These are phyloP conservation scores for Cyprinus carpio DNA, from an alignment of 2,113 vertebrate genomes.

Conservation along the genomic window DNA sequence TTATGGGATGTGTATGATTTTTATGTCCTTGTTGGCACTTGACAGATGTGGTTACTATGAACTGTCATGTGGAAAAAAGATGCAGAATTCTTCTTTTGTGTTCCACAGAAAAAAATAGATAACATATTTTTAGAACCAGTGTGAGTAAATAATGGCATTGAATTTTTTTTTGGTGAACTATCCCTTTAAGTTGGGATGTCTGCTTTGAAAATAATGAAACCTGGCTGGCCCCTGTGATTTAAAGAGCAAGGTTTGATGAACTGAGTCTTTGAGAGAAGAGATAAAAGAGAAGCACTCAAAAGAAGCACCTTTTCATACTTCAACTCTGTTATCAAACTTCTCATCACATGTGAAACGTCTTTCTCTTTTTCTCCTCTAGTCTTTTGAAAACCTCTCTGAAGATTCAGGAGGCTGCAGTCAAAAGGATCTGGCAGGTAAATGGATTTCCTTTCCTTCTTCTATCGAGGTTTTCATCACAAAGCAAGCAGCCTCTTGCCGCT, in stretches of 20 bases:
- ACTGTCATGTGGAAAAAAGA: neutral
- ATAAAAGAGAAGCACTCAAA: neutral
- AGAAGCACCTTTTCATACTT: conserved; percentile 1
- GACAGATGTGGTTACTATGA: neutral
- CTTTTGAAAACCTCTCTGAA: conserved; percentile 90
- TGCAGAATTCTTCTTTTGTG: neutral
- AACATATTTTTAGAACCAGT: neutral
- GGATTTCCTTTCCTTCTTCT: conserved; percentile 14
- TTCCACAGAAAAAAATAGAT: neutral
- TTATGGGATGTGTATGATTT: neutral
- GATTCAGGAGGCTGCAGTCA: conserved; percentile 82
- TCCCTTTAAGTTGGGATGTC: neutral
- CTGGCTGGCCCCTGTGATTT: neutral
- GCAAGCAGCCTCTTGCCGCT: neutral
- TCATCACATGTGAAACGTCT: conserved; percentile 10
- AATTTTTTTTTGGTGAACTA: neutral
- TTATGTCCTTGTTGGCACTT: neutral
- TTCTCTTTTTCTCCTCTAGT: conserved; percentile 74
- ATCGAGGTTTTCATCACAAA: conserved; percentile 7
- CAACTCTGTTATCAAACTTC: neutral
- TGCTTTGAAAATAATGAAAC: conserved; percentile 14
- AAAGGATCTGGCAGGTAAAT: conserved; percentile 79
- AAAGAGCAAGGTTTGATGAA: conserved; percentile 14
- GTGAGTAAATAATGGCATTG: neutral
- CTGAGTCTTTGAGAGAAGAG: neutral